phyloP scores from a whole-genome alignment of 2,113 vertebrate species.

The Oplegnathus fasciatus region DNA sequence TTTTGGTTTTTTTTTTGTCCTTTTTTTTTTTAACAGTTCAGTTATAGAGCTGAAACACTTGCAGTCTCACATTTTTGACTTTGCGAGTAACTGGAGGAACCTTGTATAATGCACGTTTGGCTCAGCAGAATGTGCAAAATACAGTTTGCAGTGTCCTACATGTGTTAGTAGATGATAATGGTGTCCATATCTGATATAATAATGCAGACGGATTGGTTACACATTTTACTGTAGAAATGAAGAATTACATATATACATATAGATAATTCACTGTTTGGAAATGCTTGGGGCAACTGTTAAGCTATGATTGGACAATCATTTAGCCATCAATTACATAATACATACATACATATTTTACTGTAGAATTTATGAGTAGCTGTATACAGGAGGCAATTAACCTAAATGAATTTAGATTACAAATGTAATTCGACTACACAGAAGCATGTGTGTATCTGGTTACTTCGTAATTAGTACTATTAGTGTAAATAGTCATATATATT shows the following conservation, averaged over 20 bases:
- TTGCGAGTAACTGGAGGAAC: not conserved
- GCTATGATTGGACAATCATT: no score
- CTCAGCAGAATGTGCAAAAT: not conserved
- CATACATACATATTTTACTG: not conserved
- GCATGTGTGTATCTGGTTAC: not conserved
- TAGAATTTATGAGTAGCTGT: not conserved
- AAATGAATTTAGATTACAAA: not conserved
- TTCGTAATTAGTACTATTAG: not conserved
- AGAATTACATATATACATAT: not conserved
- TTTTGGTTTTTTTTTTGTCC: not conserved
- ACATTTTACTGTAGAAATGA: not conserved
- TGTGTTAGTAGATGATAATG: not conserved
- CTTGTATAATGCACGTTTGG: constrained; percentile 3
- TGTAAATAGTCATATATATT: not conserved
- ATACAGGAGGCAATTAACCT: not conserved
- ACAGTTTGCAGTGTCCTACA: not conserved
- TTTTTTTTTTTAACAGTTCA: not conserved
- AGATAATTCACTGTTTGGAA: not conserved
- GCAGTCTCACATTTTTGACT: constrained; percentile 10
- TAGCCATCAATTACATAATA: not conserved
- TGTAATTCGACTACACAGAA: not conserved
- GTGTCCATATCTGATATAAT: not conserved
- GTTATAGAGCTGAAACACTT: constrained; percentile 31
- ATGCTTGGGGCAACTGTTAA: no score
- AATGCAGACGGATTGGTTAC: not conserved